These are phyloP conservation scores for Portunus trituberculatus DNA, from an alignment of 1,140 invertebrate species.

Conservation along the genomic window DNA sequence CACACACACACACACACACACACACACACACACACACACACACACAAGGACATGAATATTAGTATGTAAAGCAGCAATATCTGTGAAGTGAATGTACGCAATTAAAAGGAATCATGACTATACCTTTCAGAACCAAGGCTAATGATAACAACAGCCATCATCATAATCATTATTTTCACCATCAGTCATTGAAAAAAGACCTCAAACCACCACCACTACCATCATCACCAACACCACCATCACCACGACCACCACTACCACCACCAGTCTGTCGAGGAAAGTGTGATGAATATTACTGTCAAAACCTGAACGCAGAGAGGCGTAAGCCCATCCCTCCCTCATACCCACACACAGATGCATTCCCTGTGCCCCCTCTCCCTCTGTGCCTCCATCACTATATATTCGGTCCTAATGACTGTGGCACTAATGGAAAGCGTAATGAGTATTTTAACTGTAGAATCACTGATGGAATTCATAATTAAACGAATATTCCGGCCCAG, in stretches of 20 bases:
- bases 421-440: constrained; percentile 1
- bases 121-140: too few species aligned
- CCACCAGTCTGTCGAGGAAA: background rate
- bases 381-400: background rate
- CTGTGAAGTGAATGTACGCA: too few species aligned
- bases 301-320: background rate
- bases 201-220: background rate
- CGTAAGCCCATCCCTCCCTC: background rate
- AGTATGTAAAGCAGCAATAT: too few species aligned
- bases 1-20: too few species aligned
- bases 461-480: constrained; percentile 23
- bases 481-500: background rate
- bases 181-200: too few species aligned
- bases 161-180: too few species aligned
- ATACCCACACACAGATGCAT: background rate
- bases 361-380: background rate
- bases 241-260: background rate
- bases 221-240: background rate
- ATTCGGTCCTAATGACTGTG: background rate
- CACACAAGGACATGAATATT: too few species aligned
- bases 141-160: too few species aligned
- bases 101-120: too few species aligned
- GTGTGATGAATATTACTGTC: background rate
- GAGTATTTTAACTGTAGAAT: constrained; percentile 5
- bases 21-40: too few species aligned